Conservation (phyloP, 2,113 vertebrate genomes). For the Syngnathus floridae region DNA sequence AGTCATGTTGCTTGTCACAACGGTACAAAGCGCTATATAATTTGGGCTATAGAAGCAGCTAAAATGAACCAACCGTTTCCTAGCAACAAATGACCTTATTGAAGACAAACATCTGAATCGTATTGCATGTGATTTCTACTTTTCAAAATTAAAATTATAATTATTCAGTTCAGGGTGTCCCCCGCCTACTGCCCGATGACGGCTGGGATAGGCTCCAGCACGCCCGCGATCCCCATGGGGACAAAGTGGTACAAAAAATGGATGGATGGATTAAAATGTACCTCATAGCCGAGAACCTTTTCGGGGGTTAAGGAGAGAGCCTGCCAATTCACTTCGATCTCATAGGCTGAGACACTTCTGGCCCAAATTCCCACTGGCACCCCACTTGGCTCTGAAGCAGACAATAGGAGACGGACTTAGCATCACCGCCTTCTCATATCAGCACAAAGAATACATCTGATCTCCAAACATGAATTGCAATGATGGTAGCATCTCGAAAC, state of each 20-base stretch:
- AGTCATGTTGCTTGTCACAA: conserved; percentile 37
- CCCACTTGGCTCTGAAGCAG: conserved; percentile 79
- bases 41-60: conserved; percentile 35
- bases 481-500: background rate
- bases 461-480: background rate
- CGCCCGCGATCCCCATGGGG: too few relatives aligned
- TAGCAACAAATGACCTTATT: conserved; percentile 44
- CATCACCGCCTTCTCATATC: conserved; percentile 19
- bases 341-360: conserved; percentile 81
- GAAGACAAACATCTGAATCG: conserved; percentile 55
- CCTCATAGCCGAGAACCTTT: conserved; percentile 91
- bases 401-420: conserved; percentile 46
- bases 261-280: conserved; percentile 54
- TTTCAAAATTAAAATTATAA: conserved; percentile 44
- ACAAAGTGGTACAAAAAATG: too few relatives aligned
- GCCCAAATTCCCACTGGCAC: conserved; percentile 78
- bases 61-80: conserved; percentile 49
- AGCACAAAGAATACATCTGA: conserved; percentile 18
- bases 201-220: too few relatives aligned
- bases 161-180: too few relatives aligned
- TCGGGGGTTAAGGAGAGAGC: conserved; percentile 81
- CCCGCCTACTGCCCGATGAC: too few relatives aligned
- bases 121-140: conserved; percentile 49
- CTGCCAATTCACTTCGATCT: conserved; percentile 86
- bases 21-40: conserved; percentile 49